phyloP scores from a whole-genome alignment of 2,888 invertebrate genomes.

The Tinea trinotella region DNA sequence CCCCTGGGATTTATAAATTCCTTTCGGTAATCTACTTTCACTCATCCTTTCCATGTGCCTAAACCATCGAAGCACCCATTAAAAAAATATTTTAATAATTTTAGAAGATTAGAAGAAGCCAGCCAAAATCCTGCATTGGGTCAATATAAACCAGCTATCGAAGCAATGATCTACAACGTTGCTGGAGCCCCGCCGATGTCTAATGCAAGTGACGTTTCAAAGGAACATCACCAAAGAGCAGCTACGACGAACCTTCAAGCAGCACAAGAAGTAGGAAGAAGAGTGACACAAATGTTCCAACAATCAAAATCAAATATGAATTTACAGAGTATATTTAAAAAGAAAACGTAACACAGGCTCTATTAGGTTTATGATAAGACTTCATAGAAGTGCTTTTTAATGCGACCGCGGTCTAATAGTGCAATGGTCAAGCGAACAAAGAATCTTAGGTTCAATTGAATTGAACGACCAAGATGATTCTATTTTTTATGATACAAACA shows the following conservation, averaged over 20 bases:
- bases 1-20: too few relatives aligned
- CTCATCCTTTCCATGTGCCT: too few relatives aligned
- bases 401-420: too few relatives aligned
- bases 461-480: too few relatives aligned
- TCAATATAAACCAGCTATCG: constrained; percentile 54
- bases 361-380: not conserved
- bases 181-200: constrained; percentile 27
- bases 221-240: constrained; percentile 20
- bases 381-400: too few relatives aligned
- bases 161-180: constrained; percentile 49
- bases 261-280: constrained; percentile 52
- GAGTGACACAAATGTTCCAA: constrained; percentile 64
- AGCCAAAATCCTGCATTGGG: constrained; percentile 44
- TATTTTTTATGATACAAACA: too few relatives aligned
- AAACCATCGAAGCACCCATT: too few relatives aligned
- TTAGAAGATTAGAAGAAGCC: constrained; percentile 56
- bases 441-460: too few relatives aligned
- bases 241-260: constrained; percentile 47
- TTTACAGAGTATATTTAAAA: constrained; percentile 63
- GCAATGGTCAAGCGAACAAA: too few relatives aligned
- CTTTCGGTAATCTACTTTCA: too few relatives aligned
- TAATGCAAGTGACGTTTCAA: not conserved
- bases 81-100: constrained; percentile 13
- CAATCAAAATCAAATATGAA: constrained; percentile 62
- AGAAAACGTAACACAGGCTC: constrained; percentile 46